Percentiles rank a stretch among this genome's conserved stretches.
Evolutionary conservation across 2,888 invertebrate genomes (phyloP).

Genomic region (Acanthosepion lycidas): DNA sequence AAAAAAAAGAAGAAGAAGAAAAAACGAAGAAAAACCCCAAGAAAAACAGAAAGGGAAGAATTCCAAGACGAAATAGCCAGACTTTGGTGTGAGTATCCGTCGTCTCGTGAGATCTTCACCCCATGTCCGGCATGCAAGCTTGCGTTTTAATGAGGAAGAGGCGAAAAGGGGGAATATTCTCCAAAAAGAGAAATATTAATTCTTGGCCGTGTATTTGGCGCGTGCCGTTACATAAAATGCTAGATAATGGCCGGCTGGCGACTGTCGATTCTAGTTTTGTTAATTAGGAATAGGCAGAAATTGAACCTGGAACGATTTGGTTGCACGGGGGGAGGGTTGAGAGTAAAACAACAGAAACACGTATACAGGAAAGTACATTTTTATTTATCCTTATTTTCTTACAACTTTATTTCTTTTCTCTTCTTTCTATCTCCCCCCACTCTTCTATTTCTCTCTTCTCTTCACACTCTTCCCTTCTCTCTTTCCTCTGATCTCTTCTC

Average conservation of each 20-base stretch:
- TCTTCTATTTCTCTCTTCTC: neutral
- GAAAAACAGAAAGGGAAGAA: neutral
- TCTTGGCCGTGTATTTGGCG: neutral
- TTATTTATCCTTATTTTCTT: no score
- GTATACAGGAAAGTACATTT: no score
- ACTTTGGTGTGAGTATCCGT: neutral
- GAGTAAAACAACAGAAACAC: neutral
- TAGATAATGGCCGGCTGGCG: neutral
- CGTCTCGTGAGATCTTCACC: neutral
- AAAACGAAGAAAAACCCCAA: neutral
- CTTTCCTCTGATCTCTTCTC: no score
- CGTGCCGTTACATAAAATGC: neutral
- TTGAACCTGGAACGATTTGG: neutral
- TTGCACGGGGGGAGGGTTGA: neutral
- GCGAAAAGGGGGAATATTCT: neutral
- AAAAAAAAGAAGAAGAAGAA: neutral
- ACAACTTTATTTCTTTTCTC: no score
- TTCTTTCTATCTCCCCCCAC: neutral
- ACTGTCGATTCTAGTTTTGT: neutral
- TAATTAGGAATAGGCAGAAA: neutral
- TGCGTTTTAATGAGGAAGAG: neutral
- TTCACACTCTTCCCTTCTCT: no score
- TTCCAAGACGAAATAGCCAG: neutral
- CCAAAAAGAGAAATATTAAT: neutral
- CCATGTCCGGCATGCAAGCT: neutral